Percentiles rank a stretch among this genome's conserved stretches.
Evolutionary conservation across 2,797 vertebrate species (phyloP).

Genomic region (Sciaenops ocellatus): DNA sequence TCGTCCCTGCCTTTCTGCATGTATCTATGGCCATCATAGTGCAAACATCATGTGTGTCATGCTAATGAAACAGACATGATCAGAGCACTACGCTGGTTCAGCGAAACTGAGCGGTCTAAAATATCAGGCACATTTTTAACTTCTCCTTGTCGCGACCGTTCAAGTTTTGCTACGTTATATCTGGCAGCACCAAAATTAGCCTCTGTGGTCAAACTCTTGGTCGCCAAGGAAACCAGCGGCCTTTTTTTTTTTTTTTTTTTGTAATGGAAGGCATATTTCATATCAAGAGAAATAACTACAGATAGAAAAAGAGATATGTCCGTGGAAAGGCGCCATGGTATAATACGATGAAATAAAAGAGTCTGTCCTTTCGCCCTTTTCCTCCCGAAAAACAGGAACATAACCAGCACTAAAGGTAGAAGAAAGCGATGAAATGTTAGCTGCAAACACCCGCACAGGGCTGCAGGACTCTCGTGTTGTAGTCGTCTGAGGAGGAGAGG

Average conservation of each 20-base stretch:
- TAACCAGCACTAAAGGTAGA: constrained; percentile 73
- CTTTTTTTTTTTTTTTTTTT: constrained; percentile 46
- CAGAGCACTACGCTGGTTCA: constrained; percentile 37
- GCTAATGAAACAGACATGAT: constrained; percentile 18
- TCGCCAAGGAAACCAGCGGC: constrained; percentile 63
- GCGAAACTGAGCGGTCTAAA: constrained; percentile 67
- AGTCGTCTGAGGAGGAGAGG: constrained; percentile 74
- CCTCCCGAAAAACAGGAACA: constrained; percentile 57
- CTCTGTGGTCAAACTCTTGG: constrained; percentile 63
- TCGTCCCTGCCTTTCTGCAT: constrained; percentile 26
- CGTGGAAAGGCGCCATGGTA: constrained; percentile 86
- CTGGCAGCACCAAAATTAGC: constrained; percentile 78
- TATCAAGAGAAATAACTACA: constrained; percentile 79
- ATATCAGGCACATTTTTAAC: constrained; percentile 77
- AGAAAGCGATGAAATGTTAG: constrained; percentile 77
- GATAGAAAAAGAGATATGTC: constrained; percentile 85
- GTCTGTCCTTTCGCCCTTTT: constrained; percentile 63
- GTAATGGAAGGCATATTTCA: constrained; percentile 80
- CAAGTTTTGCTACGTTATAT: constrained; percentile 81
- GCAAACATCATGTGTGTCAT: constrained; percentile 40
- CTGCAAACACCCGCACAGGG: constrained; percentile 42
- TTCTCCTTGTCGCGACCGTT: constrained; percentile 60
- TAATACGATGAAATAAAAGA: constrained; percentile 79
- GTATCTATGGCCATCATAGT: constrained; percentile 52
- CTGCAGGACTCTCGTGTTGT: constrained; percentile 57